Evolutionary conservation across 2,797 vertebrate genomes (phyloP).

Genomic region (Lates japonicus): DNA sequence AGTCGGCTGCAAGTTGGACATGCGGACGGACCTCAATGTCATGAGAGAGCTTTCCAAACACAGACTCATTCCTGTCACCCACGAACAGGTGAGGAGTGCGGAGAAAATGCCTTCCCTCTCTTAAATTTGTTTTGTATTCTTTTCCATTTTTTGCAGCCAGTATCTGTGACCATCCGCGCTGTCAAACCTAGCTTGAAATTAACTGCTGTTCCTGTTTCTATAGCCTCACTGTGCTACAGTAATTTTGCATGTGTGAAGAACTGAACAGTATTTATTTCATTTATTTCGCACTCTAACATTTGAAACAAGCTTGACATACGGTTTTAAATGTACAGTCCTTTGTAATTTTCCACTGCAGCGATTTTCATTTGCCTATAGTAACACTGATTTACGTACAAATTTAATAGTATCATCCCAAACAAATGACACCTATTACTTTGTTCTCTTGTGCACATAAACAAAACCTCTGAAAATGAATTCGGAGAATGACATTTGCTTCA

Average conservation of each 20-base stretch:
- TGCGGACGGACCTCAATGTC: conserved; percentile 93
- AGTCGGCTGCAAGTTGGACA: conserved; percentile 97
- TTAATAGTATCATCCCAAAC: conserved; percentile 19
- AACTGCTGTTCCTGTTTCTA: conserved; percentile 10
- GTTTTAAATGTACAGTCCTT: conserved; percentile 25
- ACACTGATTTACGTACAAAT: conserved; percentile 31
- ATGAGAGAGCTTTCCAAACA: conserved; percentile 96
- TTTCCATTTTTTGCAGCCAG: neutral
- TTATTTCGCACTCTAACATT: neutral
- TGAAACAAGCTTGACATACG: conserved; percentile 1
- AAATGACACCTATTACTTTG: conserved; percentile 45
- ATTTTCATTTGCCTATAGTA: conserved; percentile 39
- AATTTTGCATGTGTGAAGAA: conserved; percentile 7
- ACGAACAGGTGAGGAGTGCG: conserved; percentile 91
- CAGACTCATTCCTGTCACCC: conserved; percentile 94
- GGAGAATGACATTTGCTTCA: conserved; percentile 49
- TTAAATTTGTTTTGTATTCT: neutral
- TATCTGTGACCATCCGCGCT: neutral
- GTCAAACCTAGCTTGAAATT: conserved; percentile 20
- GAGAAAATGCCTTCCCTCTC: neutral
- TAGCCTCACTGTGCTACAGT: neutral
- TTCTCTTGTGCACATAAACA: conserved; percentile 44
- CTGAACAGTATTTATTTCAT: neutral
- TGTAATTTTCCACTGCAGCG: conserved; percentile 41
- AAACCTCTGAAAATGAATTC: conserved; percentile 56